Percentiles rank a stretch among this genome's conserved stretches.
phyloP scores from a whole-genome alignment of 2,888 invertebrate genomes.

The Endotricha flammealis region DNA sequence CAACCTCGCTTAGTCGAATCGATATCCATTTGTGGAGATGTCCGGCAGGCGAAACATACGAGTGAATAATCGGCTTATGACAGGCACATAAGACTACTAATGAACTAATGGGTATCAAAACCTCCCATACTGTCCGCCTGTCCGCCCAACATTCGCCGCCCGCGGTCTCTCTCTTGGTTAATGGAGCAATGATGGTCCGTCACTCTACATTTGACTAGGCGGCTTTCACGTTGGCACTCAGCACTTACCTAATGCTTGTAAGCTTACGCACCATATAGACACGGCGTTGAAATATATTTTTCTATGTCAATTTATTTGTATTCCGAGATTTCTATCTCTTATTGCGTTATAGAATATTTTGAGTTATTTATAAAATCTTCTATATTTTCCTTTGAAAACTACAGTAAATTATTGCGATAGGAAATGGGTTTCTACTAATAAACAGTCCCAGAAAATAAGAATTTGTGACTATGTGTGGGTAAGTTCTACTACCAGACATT shows the following conservation, averaged over 20 bases:
- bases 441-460: too few species aligned
- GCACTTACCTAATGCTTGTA: conserved; percentile 48
- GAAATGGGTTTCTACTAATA: too few species aligned
- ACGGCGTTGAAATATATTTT: not conserved
- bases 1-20: conserved; percentile 13
- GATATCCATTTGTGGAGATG: conserved; percentile 24
- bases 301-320: too few species aligned
- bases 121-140: conserved; percentile 33
- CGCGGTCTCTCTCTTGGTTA: conserved; percentile 45
- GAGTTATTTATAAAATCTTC: too few species aligned
- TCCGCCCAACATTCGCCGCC: conserved; percentile 27
- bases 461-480: too few species aligned
- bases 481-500: too few species aligned
- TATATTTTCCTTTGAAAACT: too few species aligned
- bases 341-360: too few species aligned
- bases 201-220: conserved; percentile 74
- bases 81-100: conserved; percentile 57
- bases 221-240: conserved; percentile 64
- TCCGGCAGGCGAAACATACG: conserved; percentile 22
- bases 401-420: too few species aligned
- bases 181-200: conserved; percentile 73
- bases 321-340: too few species aligned
- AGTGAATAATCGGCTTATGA: conserved; percentile 40
- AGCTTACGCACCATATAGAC: conserved; percentile 32
- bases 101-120: conserved; percentile 73